phyloP scores from a whole-genome alignment of 2,888 invertebrate genomes.

The Chymomyza fuscimana region DNA sequence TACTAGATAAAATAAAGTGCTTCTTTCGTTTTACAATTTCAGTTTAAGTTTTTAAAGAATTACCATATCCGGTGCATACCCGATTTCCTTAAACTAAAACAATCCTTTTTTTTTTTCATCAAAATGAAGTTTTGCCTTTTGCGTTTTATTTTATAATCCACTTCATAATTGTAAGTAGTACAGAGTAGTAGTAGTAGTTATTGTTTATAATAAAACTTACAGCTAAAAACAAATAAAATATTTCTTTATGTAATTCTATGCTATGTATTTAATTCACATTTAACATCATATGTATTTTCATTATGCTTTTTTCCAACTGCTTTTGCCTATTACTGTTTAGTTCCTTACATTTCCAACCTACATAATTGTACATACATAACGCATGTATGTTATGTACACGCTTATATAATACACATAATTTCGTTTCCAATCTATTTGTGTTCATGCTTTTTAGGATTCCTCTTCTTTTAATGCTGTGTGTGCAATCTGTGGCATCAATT shows the following conservation, averaged over 20 bases:
- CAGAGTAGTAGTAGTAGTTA: slow-evolving; percentile 39
- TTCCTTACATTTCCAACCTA: slow-evolving; percentile 29
- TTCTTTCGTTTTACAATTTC: no score
- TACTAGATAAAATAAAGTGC: no score
- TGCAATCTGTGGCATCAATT: slow-evolving; percentile 31
- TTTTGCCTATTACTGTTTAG: slow-evolving; percentile 7
- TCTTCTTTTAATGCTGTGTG: slow-evolving; percentile 13
- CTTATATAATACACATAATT: slow-evolving; percentile 40
- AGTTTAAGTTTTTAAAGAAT: no score
- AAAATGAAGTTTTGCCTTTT: slow-evolving; percentile 24
- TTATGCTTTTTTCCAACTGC: slow-evolving; percentile 15
- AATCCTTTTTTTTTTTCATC: background rate
- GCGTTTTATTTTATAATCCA: slow-evolving; percentile 51
- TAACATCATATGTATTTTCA: slow-evolving; percentile 45
- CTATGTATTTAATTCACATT: slow-evolving; percentile 39
- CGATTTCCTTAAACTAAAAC: background rate
- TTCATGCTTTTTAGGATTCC: slow-evolving; percentile 12
- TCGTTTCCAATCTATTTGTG: slow-evolving; percentile 23
- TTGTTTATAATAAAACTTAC: slow-evolving; percentile 61
- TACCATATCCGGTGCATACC: no score
- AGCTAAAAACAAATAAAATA: slow-evolving; percentile 60
- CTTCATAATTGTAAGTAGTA: slow-evolving; percentile 63
- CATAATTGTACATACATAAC: slow-evolving; percentile 40
- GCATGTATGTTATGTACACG: slow-evolving; percentile 16
- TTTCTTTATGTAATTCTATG: slow-evolving; percentile 45